Percentiles rank a stretch among this genome's conserved stretches.
These are phyloP conservation scores for Nannobrachium achirus DNA, from an alignment of 2,113 vertebrate species.

Conservation along the genomic window DNA sequence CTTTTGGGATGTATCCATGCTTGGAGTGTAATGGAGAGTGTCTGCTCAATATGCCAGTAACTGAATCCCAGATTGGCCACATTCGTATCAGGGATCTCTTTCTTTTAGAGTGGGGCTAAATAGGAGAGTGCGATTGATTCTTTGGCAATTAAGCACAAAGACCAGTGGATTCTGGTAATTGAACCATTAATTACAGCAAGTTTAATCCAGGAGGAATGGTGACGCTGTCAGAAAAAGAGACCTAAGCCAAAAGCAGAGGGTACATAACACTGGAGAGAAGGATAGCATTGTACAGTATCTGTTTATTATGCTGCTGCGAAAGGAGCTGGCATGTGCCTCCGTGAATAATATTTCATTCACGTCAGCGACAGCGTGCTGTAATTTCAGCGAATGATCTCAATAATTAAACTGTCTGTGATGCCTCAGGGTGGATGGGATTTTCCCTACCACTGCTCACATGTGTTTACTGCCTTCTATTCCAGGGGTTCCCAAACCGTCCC, in stretches of 20 bases:
- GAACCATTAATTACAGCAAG: constrained; percentile 60
- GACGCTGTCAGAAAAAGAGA: constrained; percentile 5
- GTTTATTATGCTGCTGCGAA: constrained; percentile 23
- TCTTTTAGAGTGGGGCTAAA: constrained; percentile 21
- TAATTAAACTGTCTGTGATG: constrained; percentile 67
- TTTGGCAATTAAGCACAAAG: constrained; percentile 60
- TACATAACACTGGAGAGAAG: constrained; percentile 30
- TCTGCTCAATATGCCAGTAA: constrained; percentile 48
- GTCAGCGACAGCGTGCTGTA: constrained; percentile 36
- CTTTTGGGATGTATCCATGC: constrained; percentile 22
- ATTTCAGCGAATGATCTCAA: constrained; percentile 75
- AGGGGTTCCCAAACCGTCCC: no score
- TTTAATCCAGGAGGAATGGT: constrained; percentile 31
- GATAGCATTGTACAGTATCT: constrained; percentile 22
- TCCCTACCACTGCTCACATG: no score
- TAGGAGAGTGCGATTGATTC: constrained; percentile 48
- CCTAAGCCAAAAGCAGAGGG: constrained; percentile 34
- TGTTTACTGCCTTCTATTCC: no score
- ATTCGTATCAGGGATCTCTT: constrained; percentile 39
- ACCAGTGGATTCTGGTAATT: constrained; percentile 48
- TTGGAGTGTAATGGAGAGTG: constrained; percentile 44
- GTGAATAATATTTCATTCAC: constrained; percentile 57
- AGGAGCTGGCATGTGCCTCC: constrained; percentile 37
- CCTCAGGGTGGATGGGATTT: constrained; percentile 18
- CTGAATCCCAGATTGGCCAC: constrained; percentile 44